Conservation (phyloP, 2,797 vertebrate genomes). For the Galaxias olidus region DNA sequence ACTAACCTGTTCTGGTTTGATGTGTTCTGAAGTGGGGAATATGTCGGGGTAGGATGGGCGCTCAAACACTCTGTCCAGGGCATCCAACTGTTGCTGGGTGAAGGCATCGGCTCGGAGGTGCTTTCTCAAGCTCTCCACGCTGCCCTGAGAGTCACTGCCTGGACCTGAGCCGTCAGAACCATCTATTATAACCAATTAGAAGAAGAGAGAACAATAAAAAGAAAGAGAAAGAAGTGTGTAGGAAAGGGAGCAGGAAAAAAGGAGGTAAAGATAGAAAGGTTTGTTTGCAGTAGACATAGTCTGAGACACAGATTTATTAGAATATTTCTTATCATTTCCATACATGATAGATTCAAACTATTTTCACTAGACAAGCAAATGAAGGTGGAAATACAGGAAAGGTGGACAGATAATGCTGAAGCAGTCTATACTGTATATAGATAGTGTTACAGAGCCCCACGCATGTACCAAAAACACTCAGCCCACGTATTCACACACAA, state of each 20-base stretch:
- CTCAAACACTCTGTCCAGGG: conserved; percentile 98
- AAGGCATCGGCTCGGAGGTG: conserved; percentile 98
- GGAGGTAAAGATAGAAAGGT: background rate
- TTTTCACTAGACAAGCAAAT: no score
- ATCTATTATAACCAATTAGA: no score
- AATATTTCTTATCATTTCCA: no score
- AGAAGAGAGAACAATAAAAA: conserved; percentile 12
- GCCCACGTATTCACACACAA: conserved; percentile 10
- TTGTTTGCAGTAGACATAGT: no score
- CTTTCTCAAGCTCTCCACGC: conserved; percentile 99
- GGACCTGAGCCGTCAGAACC: conserved; percentile 96
- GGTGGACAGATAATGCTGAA: no score
- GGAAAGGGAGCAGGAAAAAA: background rate
- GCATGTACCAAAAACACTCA: background rate
- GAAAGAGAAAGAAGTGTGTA: background rate
- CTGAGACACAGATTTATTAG: no score
- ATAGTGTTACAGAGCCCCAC: no score
- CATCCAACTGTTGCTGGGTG: conserved; percentile 99
- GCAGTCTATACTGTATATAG: no score
- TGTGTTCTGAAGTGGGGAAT: conserved; percentile 98
- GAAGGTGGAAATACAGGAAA: no score
- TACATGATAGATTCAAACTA: no score
- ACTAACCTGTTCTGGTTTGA: conserved; percentile 97
- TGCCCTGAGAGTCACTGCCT: conserved; percentile 98
- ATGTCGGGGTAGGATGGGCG: conserved; percentile 97